Base-by-base conservation (phyloP, 2,113 vertebrate species). In the Rhagologus leucostigma region DNA sequence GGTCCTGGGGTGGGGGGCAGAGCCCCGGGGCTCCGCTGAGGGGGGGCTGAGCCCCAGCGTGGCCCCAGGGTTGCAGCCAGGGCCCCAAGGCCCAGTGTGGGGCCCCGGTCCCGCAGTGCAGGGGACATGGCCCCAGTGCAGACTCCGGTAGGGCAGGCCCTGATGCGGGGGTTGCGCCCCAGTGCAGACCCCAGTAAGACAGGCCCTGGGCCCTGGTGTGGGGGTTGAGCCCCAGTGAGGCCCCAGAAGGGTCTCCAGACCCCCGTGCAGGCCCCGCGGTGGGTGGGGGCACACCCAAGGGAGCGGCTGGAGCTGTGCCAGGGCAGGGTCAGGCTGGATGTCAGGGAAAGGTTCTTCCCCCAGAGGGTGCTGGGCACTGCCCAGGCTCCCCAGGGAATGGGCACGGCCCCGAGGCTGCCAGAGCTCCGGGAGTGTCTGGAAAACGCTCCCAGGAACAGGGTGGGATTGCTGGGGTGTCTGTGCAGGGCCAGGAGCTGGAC, bases 391-490 rank as follows among this genome's bases (percentile, higher is more conserved):
- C 37, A 6, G 64, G 30, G 30, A 12, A 41, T 2, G 30, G 30
- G 2, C 55, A 15, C 12, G 3, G 44, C 30, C 53, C 65, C 3
- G 1, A 6, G 46, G 42, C 42, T 46, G 63, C 32, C 63, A 13
- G 7, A 50, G 79, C 44, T 59, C 11, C 44, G 2, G 55, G 23
- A 27, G 35, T 0, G 5, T 15, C 21, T 10, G 55, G 44, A 7
- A 24, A 70, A 0, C 1, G 4, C 64, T 39, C 9, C 1, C 33
- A 35, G 42, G 53, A 24, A 3, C 44, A 18, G 55, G 9, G 16
- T 7, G 46, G 32, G 24, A 7, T 26, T n/a, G 6, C 6, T 19
- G 67, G 37, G 55, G 10, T 6, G 32, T 30, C 35, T 47, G 42
- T 26, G 52, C 63, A 26, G 50, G 63, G 2, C 10, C n/a, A 12